Conservation (phyloP, 2,797 vertebrate species). For the Oreochromis mossambicus region DNA sequence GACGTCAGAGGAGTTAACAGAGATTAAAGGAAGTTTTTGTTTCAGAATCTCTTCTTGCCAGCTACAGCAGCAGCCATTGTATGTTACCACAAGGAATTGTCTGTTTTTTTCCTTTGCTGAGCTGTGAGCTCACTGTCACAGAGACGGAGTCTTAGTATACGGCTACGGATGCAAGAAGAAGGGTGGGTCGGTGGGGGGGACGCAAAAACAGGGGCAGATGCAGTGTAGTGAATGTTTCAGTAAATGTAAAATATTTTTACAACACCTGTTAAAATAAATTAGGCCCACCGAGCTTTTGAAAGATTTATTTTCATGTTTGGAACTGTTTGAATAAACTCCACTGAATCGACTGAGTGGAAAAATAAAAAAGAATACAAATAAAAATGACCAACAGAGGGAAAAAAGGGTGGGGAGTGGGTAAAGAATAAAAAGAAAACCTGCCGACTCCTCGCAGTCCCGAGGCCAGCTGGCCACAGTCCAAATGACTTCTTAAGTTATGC, state of each 20-base stretch:
- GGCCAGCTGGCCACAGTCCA: conserved; percentile 65
- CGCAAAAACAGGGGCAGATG: background rate
- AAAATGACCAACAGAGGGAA: background rate
- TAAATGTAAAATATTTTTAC: conserved; percentile 41
- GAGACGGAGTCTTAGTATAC: background rate
- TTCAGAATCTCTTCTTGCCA: conserved; percentile 10
- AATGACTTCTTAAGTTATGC: conserved; percentile 61
- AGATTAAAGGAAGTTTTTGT: conserved; percentile 10
- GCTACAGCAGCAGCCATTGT: conserved; percentile 22
- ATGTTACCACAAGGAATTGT: background rate
- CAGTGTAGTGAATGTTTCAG: background rate
- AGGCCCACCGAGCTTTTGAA: conserved; percentile 19
- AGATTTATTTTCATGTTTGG: conserved; percentile 16
- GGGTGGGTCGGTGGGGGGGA: background rate
- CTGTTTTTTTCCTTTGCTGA: conserved; percentile 11
- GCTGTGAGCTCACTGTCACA: background rate
- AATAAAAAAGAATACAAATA: conserved; percentile 5
- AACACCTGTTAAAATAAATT: conserved; percentile 35
- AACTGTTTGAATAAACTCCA: background rate
- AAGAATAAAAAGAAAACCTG: background rate
- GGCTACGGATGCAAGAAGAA: background rate
- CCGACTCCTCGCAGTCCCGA: conserved; percentile 29
- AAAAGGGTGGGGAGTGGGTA: background rate
- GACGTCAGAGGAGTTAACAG: background rate
- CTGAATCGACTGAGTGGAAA: background rate